Evolutionary conservation across 2,888 invertebrate genomes (phyloP).

Genomic region (Eugnorisma glareosa): DNA sequence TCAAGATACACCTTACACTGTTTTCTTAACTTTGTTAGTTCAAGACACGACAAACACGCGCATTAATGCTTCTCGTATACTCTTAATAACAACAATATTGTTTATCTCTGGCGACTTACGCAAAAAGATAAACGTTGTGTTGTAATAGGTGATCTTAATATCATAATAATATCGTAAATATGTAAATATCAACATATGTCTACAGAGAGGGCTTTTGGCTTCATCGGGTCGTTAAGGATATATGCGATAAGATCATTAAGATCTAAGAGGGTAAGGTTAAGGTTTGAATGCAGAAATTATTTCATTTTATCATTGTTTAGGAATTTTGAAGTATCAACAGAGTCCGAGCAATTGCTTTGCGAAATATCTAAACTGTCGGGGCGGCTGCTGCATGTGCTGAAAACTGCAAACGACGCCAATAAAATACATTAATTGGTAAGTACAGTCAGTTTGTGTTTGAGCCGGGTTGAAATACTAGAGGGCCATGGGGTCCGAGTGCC

Average conservation of each 20-base stretch:
- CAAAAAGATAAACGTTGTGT: conserved; percentile 38
- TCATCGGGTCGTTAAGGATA: conserved; percentile 2
- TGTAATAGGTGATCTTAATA: conserved; percentile 5
- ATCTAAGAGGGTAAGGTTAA: conserved; percentile 10
- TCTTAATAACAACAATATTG: conserved; percentile 35
- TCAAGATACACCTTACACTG: conserved; percentile 4
- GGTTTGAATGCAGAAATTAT: background rate
- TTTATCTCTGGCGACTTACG: conserved; percentile 41
- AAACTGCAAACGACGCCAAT: background rate
- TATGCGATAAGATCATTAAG: conserved; percentile 20
- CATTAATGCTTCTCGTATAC: background rate
- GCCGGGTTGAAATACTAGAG: background rate
- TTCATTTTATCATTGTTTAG: background rate
- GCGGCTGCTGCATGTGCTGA: background rate
- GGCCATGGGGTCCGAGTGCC: background rate
- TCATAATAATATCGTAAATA: conserved; percentile 29
- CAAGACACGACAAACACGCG: conserved; percentile 21
- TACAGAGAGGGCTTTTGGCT: background rate
- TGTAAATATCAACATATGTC: background rate
- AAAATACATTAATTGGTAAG: no score
- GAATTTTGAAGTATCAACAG: background rate
- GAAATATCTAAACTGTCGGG: background rate
- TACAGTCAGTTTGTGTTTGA: no score
- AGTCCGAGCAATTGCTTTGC: background rate
- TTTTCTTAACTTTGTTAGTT: conserved; percentile 7